Base-by-base conservation (phyloP, 2,113 vertebrate species). In the Anhinga anhinga region DNA sequence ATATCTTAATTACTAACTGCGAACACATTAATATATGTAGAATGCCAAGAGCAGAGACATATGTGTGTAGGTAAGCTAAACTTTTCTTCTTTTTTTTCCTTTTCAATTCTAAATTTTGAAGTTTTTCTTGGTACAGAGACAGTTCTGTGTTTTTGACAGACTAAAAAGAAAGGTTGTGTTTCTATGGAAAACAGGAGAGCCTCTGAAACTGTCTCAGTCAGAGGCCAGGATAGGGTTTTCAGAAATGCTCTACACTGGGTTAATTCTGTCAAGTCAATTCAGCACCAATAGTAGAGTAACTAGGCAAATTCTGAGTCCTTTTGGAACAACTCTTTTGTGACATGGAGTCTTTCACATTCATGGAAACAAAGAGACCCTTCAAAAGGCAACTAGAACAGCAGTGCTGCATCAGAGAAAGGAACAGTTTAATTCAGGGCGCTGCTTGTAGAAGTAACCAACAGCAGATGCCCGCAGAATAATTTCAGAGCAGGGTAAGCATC, bases 211-310 rank as follows among this genome's bases (percentile, higher is more conserved):
- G 9, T 32, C 67, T 56, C 2, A 6, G 42, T 84, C 58, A 66
- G 45, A 82, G 22, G 5, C 15, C 49, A 70, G n/a, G 38, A 25
- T 0, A 0, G 9, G 1, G 5, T 17, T 78, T 91, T 84, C 59
- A 62, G 69, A 71, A 91, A 26, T 36, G 4, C 1, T 71, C 13
- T 63, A 2, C 8, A 3, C 34, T 49, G 49, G 40, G 11, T 26
- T 34, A 17, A 66, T 61, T 62, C 34, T 45, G 26, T n/a, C 22
- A 61, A 50, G 20, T 66, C 36, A 40, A 23, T n/a, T 42, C 81
- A 55, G 20, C 30, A 49, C 14, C 58, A 40, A 10, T 0, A 59
- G 30, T 1, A 56, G 58, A 88, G 32, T 19, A 42, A 61, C 25
- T 16, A 58, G 17, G 40, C 20, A 72, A 49, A 76, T 3, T 8